Base-by-base conservation (phyloP, 2,113 vertebrate genomes). In the Poecilia latipinna region DNA sequence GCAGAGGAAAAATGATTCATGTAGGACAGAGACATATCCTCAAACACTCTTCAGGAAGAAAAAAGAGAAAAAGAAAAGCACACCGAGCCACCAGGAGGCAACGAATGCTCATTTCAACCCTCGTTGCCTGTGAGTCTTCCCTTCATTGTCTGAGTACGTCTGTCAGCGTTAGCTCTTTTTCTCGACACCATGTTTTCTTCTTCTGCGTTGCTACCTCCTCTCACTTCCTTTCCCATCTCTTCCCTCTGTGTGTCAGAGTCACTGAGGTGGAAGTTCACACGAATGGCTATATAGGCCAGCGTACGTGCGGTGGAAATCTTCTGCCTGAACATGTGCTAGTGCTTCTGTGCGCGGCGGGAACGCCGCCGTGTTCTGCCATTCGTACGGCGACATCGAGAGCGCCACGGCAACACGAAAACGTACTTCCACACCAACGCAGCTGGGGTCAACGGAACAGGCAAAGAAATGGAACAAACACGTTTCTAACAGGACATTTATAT, bases 221-320 rank as follows among this genome's bases (percentile, higher is more conserved):
- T 60, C 11, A 57, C 28, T 78, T 44, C 39, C 33, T 57, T 75
- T 48, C 4, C 74, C 35, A 64, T 89, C 80, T 69, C 66, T 82
- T 77, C 54, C 61, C 33, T 83, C 65, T 80, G 61, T 63, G 68
- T 83, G 77, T 83, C 80, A 78, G 73, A 92, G 68, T 80, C 86
- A 85, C 4, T 82, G 87, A 88, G 78, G 89, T 89, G 83, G 86
- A 87, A 87, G 83, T 75, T 86, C 77, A 80, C 84, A 89, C 66
- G 85, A 83, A 79, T 88, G 85, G 65, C 73, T 87, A 87, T 87
- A 68, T 90, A 84, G 91, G 91, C 92, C 90, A 91, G 82, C 28
- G 39, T 73, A 75, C 85, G 83, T 72, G 68, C 15, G 66, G 72
- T 33, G 22, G 78, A 61, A 85, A 69, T 63, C 74, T 60, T n/a